These are phyloP conservation scores for Watsonalla binaria DNA, from an alignment of 2,888 invertebrate genomes.

Conservation along the genomic window DNA sequence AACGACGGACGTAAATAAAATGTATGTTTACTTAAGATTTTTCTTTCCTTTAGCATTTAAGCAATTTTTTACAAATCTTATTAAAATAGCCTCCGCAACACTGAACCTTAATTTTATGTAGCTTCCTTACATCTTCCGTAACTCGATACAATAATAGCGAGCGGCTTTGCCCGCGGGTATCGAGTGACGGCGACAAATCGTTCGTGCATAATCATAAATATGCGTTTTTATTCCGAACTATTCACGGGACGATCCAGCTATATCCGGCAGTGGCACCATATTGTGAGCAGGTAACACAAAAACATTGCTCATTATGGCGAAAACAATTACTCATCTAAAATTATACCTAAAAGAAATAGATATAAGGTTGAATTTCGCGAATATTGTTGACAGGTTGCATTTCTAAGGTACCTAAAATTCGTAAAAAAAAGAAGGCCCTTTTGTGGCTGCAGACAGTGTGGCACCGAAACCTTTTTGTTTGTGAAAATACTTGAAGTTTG, in stretches of 20 bases:
- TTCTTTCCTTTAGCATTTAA: no score
- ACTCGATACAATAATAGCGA: constrained; percentile 66
- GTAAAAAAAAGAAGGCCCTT: constrained; percentile 61
- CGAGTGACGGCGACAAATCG: constrained; percentile 71
- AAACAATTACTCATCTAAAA: constrained; percentile 27
- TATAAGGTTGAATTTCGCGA: constrained; percentile 41
- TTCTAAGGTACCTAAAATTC: constrained; percentile 63
- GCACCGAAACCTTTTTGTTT: constrained; percentile 69
- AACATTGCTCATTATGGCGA: constrained; percentile 57
- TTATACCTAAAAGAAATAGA: constrained; percentile 25
- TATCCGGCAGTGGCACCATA: constrained; percentile 68
- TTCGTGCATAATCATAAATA: constrained; percentile 75
- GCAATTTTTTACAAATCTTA: no score
- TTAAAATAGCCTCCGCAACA: neutral
- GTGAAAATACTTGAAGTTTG: constrained; percentile 49
- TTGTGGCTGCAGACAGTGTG: constrained; percentile 74
- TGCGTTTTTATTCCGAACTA: constrained; percentile 56
- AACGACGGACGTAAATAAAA: no score
- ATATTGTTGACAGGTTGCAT: constrained; percentile 44
- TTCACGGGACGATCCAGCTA: constrained; percentile 56
- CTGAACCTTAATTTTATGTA: constrained; percentile 17
- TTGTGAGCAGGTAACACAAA: constrained; percentile 62
- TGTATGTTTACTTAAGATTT: no score
- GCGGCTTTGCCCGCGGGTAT: constrained; percentile 55
- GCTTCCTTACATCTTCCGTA: constrained; percentile 50